Conservation (phyloP, 2,113 vertebrate genomes). For the Tetrao urogallus region DNA sequence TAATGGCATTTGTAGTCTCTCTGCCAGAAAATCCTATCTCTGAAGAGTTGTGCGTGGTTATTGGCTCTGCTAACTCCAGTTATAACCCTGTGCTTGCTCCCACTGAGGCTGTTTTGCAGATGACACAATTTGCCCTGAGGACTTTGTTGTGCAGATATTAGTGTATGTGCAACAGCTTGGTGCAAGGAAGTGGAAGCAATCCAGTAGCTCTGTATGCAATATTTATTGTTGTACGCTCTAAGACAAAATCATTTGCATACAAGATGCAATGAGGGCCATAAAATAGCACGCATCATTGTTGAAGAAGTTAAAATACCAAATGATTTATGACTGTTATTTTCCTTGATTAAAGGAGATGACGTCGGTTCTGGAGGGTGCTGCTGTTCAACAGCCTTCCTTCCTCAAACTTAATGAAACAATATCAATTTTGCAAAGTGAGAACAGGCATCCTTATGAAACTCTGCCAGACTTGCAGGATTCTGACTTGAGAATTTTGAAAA, state of each 20-base stretch:
- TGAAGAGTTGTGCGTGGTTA: neutral
- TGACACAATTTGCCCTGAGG: neutral
- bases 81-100: neutral
- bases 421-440: neutral
- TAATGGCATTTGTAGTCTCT: neutral
- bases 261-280: neutral
- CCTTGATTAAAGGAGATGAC: neutral
- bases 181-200: neutral
- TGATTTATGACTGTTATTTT: neutral
- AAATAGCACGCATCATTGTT: neutral
- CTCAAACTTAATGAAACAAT: neutral
- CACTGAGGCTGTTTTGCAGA: neutral
- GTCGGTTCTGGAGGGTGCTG: neutral
- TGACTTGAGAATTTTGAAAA: neutral
- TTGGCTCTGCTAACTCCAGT: neutral
- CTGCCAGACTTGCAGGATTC: neutral
- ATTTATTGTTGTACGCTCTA: neutral
- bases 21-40: neutral
- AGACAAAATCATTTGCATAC: neutral
- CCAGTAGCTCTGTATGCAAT: neutral
- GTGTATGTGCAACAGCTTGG: neutral
- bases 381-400: neutral
- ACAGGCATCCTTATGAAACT: neutral
- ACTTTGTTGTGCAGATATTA: neutral
- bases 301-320: neutral